Evolutionary conservation across 2,113 vertebrate species (phyloP).

Genomic region (Lynx canadensis): DNA sequence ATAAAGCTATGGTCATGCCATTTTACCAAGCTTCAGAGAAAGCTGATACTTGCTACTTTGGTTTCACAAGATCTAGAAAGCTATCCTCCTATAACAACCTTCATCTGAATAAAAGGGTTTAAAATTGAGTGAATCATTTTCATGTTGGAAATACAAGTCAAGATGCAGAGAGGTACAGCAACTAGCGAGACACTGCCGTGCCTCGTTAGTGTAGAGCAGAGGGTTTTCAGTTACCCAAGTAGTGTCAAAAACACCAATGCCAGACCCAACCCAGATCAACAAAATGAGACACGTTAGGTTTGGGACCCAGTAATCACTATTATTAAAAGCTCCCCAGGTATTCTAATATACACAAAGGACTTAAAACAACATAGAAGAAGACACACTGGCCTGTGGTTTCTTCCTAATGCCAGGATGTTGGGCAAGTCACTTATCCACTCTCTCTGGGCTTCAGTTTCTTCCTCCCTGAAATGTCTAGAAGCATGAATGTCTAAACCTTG

Average conservation of each 20-base stretch:
- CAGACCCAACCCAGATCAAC: background rate
- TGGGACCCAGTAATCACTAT: background rate
- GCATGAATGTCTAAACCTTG: background rate
- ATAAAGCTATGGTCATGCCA: conserved; percentile 22
- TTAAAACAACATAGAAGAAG: background rate
- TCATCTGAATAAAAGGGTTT: conserved; percentile 12
- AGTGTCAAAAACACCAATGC: conserved; percentile 25
- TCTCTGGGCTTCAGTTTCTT: conserved; percentile 22
- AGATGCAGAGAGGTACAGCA: background rate
- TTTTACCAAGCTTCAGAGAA: conserved; percentile 50
- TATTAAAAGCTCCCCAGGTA: background rate
- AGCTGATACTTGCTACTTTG: conserved; percentile 41
- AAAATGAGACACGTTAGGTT: conserved; percentile 22
- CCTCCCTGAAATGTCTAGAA: conserved; percentile 31
- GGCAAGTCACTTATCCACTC: background rate
- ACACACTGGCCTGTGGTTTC: background rate
- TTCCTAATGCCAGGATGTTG: conserved; percentile 38
- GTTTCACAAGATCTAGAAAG: conserved; percentile 57
- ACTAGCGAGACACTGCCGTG: background rate
- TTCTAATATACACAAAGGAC: background rate
- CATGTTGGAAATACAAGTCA: conserved; percentile 34
- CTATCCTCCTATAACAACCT: conserved; percentile 9
- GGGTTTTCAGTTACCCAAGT: background rate
- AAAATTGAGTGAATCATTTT: conserved; percentile 18
- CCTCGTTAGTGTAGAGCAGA: background rate